Percentiles rank a stretch among this genome's conserved stretches.
phyloP scores from a whole-genome alignment of 2,797 vertebrate species.

The Australoheros facetus region DNA sequence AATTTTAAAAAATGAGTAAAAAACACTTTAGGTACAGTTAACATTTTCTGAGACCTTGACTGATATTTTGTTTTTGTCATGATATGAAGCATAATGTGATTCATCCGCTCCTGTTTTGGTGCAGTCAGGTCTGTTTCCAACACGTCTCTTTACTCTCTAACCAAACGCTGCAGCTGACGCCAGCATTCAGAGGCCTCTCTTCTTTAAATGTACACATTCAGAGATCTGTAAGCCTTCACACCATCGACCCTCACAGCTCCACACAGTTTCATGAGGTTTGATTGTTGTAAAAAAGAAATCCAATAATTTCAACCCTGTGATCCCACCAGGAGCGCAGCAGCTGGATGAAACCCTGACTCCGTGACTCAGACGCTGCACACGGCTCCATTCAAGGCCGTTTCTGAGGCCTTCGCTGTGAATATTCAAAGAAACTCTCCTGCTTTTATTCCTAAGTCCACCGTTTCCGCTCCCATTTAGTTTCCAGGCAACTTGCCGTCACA shows the following conservation, averaged over 20 bases:
- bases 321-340: neutral
- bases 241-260: neutral
- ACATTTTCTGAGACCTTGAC: neutral
- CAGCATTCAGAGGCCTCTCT: neutral
- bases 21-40: too few species aligned
- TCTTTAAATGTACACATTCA: neutral
- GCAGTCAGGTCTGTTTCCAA: too few species aligned
- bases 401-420: slow-evolving; percentile 11
- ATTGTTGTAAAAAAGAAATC: neutral
- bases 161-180: neutral
- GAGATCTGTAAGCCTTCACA: neutral
- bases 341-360: neutral
- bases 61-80: neutral
- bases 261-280: neutral
- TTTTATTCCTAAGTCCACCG: slow-evolving; percentile 36
- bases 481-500: slow-evolving; percentile 59
- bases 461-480: slow-evolving; percentile 38
- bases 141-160: neutral
- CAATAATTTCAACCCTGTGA: neutral
- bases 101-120: neutral
- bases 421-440: slow-evolving; percentile 25
- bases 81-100: neutral
- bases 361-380: neutral
- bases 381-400: slow-evolving; percentile 28
- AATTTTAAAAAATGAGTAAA: too few species aligned